Evolutionary conservation across 2,888 invertebrate genomes (phyloP).

Genomic region (Baccha elongata): DNA sequence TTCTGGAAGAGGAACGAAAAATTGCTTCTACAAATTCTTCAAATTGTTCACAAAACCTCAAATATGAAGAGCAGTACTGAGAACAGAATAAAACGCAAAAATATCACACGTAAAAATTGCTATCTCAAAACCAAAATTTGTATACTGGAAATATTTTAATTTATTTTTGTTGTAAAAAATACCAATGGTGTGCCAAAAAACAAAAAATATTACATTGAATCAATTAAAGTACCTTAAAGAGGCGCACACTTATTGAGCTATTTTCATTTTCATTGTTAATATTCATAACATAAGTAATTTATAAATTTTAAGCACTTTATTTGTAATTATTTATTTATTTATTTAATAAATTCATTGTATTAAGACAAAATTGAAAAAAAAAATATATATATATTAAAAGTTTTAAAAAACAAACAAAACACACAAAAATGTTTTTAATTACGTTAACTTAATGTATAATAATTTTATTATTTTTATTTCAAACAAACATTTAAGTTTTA

Average conservation of each 20-base stretch:
- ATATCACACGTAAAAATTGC: not conserved
- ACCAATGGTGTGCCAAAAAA: slow-evolving; percentile 54
- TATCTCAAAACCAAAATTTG: not conserved
- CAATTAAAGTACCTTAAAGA: slow-evolving; percentile 42
- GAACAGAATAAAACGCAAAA: slow-evolving; percentile 25
- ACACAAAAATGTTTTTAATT: slow-evolving; percentile 30
- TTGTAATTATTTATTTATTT: slow-evolving; percentile 3
- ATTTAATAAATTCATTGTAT: slow-evolving; percentile 12
- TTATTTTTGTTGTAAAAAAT: slow-evolving; percentile 5
- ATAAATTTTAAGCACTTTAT: slow-evolving; percentile 2
- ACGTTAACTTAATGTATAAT: slow-evolving; percentile 22
- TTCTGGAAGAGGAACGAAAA: slow-evolving; percentile 67
- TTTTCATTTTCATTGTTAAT: slow-evolving; percentile 44
- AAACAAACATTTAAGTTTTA: slow-evolving; percentile 26
- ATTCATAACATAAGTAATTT: slow-evolving; percentile 9
- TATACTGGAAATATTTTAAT: not conserved
- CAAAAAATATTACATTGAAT: slow-evolving; percentile 5
- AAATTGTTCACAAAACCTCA: slow-evolving; percentile 32
- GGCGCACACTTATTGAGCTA: slow-evolving; percentile 38
- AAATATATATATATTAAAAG: slow-evolving; percentile 47
- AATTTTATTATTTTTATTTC: slow-evolving; percentile 37
- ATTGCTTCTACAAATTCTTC: slow-evolving; percentile 23
- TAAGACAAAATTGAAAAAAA: slow-evolving; percentile 29
- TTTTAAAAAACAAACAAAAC: slow-evolving; percentile 33
- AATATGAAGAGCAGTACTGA: slow-evolving; percentile 27